Evolutionary conservation across 2,888 invertebrate species (phyloP).

Genomic region (Lasioglossum morio): DNA sequence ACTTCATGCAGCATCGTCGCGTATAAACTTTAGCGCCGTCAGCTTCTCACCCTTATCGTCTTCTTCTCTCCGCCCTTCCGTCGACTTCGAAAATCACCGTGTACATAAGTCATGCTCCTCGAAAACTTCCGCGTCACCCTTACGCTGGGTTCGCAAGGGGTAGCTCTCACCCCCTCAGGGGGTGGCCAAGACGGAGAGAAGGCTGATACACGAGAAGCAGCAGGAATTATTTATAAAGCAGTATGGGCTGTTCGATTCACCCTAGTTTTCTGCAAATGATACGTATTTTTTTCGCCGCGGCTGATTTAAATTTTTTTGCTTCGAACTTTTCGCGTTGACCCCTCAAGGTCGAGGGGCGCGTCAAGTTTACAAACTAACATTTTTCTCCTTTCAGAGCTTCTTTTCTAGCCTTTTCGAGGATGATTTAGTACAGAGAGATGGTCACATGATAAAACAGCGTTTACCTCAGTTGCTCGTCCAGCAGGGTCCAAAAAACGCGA

Average conservation of each 20-base stretch:
- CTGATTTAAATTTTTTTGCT: background rate
- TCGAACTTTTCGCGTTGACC: background rate
- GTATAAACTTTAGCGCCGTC: constrained; percentile 50
- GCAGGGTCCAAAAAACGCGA: background rate
- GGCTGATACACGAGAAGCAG: constrained; percentile 12
- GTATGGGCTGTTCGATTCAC: constrained; percentile 51
- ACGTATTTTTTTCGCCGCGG: constrained; percentile 46
- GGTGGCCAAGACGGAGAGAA: constrained; percentile 17
- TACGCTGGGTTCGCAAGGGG: background rate
- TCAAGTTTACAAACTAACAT: background rate
- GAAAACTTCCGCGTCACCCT: constrained; percentile 60
- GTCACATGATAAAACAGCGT: background rate
- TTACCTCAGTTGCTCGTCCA: background rate
- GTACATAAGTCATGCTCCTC: constrained; percentile 62
- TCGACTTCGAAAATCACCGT: constrained; percentile 53
- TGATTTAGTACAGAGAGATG: too few species aligned
- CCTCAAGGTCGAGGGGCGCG: background rate
- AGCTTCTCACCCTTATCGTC: constrained; percentile 41
- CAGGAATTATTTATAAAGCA: constrained; percentile 66
- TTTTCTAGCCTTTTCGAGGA: background rate
- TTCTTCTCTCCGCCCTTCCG: constrained; percentile 25
- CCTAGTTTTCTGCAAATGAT: constrained; percentile 57
- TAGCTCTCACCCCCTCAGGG: background rate
- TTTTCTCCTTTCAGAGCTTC: background rate
- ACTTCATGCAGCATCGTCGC: constrained; percentile 35